A percentile compares a stretch with the other conserved stretches of the same genome.
Conservation (phyloP, 35 echinoderm and acorn worm species). For the Chiridota heheva region DNA sequence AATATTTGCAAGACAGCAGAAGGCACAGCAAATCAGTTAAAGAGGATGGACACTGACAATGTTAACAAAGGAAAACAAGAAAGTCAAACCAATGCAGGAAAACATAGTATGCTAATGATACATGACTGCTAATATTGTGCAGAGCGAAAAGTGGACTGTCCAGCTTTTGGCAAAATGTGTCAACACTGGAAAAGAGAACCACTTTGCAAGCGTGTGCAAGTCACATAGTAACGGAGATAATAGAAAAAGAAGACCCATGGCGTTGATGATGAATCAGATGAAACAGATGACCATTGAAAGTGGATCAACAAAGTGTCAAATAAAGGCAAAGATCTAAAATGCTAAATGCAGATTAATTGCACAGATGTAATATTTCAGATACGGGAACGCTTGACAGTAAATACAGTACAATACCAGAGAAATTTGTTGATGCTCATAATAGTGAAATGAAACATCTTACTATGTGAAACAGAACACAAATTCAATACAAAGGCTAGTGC, state of each 20-base stretch:
- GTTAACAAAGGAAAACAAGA: constrained; percentile 29
- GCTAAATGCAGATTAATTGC: constrained; percentile 28
- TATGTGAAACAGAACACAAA: constrained; percentile 26
- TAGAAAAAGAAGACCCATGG: not conserved
- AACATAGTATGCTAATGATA: constrained; percentile 1
- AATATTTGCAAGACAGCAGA: constrained; percentile 2
- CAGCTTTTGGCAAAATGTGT: constrained; percentile 31
- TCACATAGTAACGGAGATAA: not conserved
- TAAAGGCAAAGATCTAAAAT: constrained; percentile 27
- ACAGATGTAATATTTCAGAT: constrained; percentile 32
- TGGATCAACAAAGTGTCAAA: constrained; percentile 26
- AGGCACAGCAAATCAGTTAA: not conserved
- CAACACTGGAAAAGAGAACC: constrained; percentile 7
- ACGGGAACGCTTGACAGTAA: constrained; percentile 26
- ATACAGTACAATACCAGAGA: constrained; percentile 35
- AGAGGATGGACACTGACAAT: constrained; percentile 2
- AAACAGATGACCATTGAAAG: too few relatives aligned
- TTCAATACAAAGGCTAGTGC: not conserved
- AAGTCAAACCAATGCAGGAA: not conserved
- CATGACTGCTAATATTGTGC: constrained; percentile 45
- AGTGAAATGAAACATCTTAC: not conserved
- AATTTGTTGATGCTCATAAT: not conserved
- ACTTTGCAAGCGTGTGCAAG: constrained; percentile 33
- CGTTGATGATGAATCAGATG: not conserved
- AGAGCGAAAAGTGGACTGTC: constrained; percentile 19